Evolutionary conservation across 2,888 invertebrate species (phyloP), one percentile per base, ranked within the genome.

Genomic region (Oxystoma pomonae): DNA sequence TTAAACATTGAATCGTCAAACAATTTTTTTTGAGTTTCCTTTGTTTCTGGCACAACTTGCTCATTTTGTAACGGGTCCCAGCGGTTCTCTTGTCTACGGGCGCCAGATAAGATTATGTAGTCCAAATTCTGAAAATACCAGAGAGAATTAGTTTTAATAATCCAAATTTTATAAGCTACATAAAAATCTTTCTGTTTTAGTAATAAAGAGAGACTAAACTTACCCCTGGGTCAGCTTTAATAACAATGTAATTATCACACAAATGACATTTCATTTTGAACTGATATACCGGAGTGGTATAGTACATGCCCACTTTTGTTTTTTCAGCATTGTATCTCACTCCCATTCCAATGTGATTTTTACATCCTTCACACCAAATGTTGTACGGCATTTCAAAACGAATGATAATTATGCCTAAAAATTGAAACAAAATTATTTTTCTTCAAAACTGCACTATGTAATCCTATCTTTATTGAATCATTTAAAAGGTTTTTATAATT

Each of bases 341-440:
- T 0, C 99, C 98, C 98, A 98, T 99, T 22, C 98, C 99, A 62
- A 99, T 96, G 77, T 98, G 99, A 82, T 96, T 98, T 68, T 91
- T 90, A 78, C 99, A 99, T 60, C 98, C 98, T 51, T 95, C 94
- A 73, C 99, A 99, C 99, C 99, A 99, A 72, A 99, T 98, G 81
- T 99, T 99, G 77, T 96, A 99, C 0, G 99, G 99, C 98, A 99
- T 97, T 83, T 99, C 99, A 83, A 99, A 99, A 57, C 98, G 87
- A 69, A 97, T 96, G 68, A 96, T 92, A 20, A 97, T 87, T 72
- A 99, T 98, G 53, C 53, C 35, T 35, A 35, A 35, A 35, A 35
- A n/a, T n/a, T n/a, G n/a, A n/a, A n/a, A n/a, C n/a, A n/a, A n/a
- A n/a, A n/a, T n/a, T n/a, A n/a, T n/a, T n/a, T n/a, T n/a, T n/a